A percentile compares a stretch with the other conserved stretches of the same genome.
phyloP scores from a whole-genome alignment of 2,888 invertebrate genomes.

The Stenodera caucasica region DNA sequence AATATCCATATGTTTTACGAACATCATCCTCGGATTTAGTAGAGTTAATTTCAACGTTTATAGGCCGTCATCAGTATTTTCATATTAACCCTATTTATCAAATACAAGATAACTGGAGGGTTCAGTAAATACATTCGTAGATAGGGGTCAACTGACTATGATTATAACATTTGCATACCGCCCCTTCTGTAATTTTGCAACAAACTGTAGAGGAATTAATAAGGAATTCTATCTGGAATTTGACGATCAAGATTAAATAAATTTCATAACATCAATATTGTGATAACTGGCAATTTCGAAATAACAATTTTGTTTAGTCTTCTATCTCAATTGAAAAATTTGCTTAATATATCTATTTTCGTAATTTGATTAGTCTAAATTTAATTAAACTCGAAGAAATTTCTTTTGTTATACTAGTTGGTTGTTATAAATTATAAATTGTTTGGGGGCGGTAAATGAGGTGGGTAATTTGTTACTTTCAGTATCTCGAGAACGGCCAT shows the following conservation, averaged over 20 bases:
- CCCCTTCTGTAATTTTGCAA: slow-evolving; percentile 23
- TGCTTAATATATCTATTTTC: background rate
- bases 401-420: background rate
- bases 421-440: slow-evolving; percentile 3
- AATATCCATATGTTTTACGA: background rate
- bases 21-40: slow-evolving; percentile 1
- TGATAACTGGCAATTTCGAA: too few relatives aligned
- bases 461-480: background rate
- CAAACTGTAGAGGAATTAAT: slow-evolving; percentile 26
- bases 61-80: slow-evolving; percentile 24
- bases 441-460: background rate
- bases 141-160: slow-evolving; percentile 25
- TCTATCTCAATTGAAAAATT: background rate
- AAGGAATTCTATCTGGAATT: slow-evolving; percentile 5
- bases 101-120: slow-evolving; percentile 35
- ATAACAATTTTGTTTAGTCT: too few relatives aligned
- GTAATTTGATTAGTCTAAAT: background rate
- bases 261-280: background rate
- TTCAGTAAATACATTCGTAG: slow-evolving; percentile 33
- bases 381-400: slow-evolving; percentile 2
- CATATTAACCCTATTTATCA: slow-evolving; percentile 35
- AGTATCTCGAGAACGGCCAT: background rate
- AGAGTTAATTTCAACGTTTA: slow-evolving; percentile 22
- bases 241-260: background rate
- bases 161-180: slow-evolving; percentile 32